Evolutionary conservation across 2,113 vertebrate genomes (phyloP), one percentile per base, ranked within the genome.

Genomic region (Grammomys surdaster): DNA sequence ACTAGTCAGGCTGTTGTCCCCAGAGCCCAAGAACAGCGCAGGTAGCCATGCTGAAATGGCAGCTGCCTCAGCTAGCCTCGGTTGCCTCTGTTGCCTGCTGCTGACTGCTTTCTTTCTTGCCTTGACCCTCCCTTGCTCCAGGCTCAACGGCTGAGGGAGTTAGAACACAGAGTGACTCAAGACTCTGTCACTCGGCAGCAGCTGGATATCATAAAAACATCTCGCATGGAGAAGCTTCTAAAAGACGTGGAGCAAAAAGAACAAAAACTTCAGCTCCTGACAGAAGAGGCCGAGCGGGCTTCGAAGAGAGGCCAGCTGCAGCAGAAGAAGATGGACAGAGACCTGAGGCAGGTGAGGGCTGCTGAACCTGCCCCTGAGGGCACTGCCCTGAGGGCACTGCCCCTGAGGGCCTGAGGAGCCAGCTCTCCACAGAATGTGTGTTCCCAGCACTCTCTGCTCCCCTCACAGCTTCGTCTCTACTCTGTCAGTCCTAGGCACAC

Each of bases 141-240:
- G 99, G 98, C 97, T 72, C 97, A 98, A 75, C 85, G 98, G 91
- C 97, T 99, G 51, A 98, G 98, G 94, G 98, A 98, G 75, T 90
- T 92, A 72, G 93, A 97, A 81, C 96, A 98, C 72, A 97, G 78
- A 93, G 96, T 97, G 36, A 95, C 95, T 22, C 95, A 97, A 96
- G 98, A 98, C 93, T 88, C 97, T 16, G 96, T 67, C 76, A 98
- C 97, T 96, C 95, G 95, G 70, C 97, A 98, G 98, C 97, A 98
- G 95, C 91, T 98, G 88, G 96, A 98, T 54, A 31, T 9, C 22
- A 92, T 97, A 43, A 98, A 98, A 78, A 92, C 95, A 89, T 96
- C 97, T 96, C 98, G 91, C n/a, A 77, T 97, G 96, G 97, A 98
- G 88, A 98, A 98, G 72, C 95, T 99, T 89, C 96, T 98, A 94